phyloP scores from a whole-genome alignment of 1,140 invertebrate species.

The Sarcophaga bullata region DNA sequence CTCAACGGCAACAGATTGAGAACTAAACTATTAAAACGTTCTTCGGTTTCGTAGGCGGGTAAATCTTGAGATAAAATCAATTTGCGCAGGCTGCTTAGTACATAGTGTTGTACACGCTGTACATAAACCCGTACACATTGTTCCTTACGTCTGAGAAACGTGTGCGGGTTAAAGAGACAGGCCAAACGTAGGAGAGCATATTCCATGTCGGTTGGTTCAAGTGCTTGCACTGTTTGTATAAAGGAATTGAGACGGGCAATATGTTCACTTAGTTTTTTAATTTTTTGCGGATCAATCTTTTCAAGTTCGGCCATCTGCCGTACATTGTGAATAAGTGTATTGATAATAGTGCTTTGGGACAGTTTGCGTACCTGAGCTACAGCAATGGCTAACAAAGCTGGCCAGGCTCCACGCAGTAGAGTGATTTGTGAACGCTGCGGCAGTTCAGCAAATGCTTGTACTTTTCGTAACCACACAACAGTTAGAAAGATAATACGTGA shows the following conservation, averaged over 20 bases:
- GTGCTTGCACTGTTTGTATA: slow-evolving; percentile 76
- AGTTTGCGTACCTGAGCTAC: slow-evolving; percentile 88
- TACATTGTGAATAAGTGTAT: slow-evolving; percentile 79
- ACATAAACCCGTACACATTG: slow-evolving; percentile 54
- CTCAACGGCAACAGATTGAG: slow-evolving; percentile 80
- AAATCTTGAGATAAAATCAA: slow-evolving; percentile 27
- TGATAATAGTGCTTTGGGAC: slow-evolving; percentile 83
- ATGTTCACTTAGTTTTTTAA: slow-evolving; percentile 83
- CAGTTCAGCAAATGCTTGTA: slow-evolving; percentile 83
- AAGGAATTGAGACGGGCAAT: slow-evolving; percentile 85
- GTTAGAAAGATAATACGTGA: slow-evolving; percentile 88
- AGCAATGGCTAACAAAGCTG: slow-evolving; percentile 91
- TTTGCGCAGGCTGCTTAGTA: slow-evolving; percentile 51
- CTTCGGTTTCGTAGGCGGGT: slow-evolving; percentile 47
- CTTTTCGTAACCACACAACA: slow-evolving; percentile 87
- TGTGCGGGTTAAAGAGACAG: slow-evolving; percentile 73
- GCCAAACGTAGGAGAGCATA: slow-evolving; percentile 89
- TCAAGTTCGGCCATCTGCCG: slow-evolving; percentile 70
- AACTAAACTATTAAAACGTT: slow-evolving; percentile 65
- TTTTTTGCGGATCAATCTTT: slow-evolving; percentile 77
- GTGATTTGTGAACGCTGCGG: slow-evolving; percentile 85
- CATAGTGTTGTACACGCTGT: slow-evolving; percentile 59
- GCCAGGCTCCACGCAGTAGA: slow-evolving; percentile 88
- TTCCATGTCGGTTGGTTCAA: slow-evolving; percentile 83
- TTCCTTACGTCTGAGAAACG: slow-evolving; percentile 55